phyloP scores from a whole-genome alignment of 2,888 invertebrate genomes.

The Cheilosia vulpina region DNA sequence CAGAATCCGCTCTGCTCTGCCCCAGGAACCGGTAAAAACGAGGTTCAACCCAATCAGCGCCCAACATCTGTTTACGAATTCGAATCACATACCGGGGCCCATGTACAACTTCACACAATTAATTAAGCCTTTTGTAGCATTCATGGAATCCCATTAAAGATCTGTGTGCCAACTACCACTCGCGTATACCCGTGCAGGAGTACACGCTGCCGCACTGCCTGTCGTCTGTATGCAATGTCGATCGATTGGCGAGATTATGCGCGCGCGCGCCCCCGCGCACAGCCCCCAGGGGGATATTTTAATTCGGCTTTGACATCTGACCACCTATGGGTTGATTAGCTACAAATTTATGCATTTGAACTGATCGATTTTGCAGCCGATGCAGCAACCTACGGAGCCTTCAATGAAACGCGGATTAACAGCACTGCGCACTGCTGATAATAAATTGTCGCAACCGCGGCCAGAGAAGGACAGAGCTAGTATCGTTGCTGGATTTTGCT shows the following conservation, averaged over 20 bases:
- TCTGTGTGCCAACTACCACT: constrained; percentile 4
- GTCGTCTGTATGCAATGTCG: constrained; percentile 43
- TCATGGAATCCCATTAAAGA: constrained; percentile 72
- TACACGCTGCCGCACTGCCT: constrained; percentile 8
- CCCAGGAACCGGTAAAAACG: constrained; percentile 42
- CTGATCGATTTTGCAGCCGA: constrained; percentile 67
- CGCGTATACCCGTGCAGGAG: not conserved
- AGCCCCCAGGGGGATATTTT: constrained; percentile 64
- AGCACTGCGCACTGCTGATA: constrained; percentile 64
- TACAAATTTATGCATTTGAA: constrained; percentile 75
- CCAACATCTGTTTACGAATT: constrained; percentile 77
- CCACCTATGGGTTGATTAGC: constrained; percentile 76
- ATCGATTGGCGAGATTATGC: constrained; percentile 68
- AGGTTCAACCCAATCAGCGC: constrained; percentile 75
- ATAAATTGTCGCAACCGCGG: constrained; percentile 59
- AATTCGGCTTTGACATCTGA: constrained; percentile 74
- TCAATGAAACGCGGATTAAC: constrained; percentile 67
- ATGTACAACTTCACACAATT: constrained; percentile 78
- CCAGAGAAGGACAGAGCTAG: constrained; percentile 36
- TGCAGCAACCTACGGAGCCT: constrained; percentile 35
- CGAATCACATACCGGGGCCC: constrained; percentile 76
- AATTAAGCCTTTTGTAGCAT: constrained; percentile 77
- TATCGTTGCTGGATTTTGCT: constrained; percentile 72
- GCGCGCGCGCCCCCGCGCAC: constrained; percentile 48
- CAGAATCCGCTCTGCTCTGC: constrained; percentile 7